Percentiles rank a stretch among this genome's conserved stretches.
Conservation (phyloP, 2,888 invertebrate species). For the Acheta domesticus region DNA sequence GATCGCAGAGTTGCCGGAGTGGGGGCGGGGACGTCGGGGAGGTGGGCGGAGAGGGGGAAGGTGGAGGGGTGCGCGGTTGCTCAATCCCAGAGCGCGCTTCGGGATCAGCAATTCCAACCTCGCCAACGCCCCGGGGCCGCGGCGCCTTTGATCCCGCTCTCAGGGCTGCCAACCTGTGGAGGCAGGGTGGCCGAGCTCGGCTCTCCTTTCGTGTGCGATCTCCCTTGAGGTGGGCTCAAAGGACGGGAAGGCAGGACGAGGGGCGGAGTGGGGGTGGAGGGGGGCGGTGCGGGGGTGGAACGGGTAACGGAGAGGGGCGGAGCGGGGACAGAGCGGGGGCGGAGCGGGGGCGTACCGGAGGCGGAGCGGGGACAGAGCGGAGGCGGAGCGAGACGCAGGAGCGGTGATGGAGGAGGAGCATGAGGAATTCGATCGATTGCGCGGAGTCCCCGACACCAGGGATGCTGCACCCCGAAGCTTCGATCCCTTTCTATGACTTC, state of each 20-base stretch:
- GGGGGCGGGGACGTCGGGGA: not conserved
- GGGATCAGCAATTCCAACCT: slow-evolving; percentile 1
- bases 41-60: not conserved
- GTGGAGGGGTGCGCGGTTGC: not conserved
- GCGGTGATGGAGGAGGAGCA: too few relatives aligned
- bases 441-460: too few relatives aligned
- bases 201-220: not conserved
- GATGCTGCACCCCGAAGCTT: too few relatives aligned
- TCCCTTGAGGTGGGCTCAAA: not conserved
- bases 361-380: too few relatives aligned
- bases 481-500: too few relatives aligned
- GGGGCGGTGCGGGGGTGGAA: not conserved
- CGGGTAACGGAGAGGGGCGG: too few relatives aligned
- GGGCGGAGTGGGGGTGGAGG: not conserved
- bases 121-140: not conserved
- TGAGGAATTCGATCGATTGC: too few relatives aligned
- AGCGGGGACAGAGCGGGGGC: too few relatives aligned
- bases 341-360: too few relatives aligned
- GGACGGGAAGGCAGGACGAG: not conserved
- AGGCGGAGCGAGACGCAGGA: too few relatives aligned
- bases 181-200: not conserved
- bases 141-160: not conserved
- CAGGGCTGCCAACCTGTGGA: not conserved
- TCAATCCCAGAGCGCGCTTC: not conserved
- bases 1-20: not conserved